Conservation (phyloP, 2,113 vertebrate genomes). For the Eublepharis macularius region DNA sequence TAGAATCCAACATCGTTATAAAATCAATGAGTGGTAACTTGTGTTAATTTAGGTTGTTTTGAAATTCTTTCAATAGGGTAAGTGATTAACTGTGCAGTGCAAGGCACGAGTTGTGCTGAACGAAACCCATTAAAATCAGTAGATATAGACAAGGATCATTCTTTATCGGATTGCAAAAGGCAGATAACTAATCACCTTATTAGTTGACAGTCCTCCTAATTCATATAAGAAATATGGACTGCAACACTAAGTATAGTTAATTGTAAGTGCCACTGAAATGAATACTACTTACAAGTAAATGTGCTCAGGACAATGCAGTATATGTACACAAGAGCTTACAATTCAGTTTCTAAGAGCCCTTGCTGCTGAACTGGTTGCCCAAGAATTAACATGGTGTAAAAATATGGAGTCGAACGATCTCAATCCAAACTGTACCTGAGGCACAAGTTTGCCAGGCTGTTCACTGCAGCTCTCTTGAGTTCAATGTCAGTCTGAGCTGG, state of each 20-base stretch:
- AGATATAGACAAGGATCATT: too few relatives aligned
- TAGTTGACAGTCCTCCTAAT: background rate
- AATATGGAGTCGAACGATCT: background rate
- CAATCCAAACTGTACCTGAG: slow-evolving; percentile 77
- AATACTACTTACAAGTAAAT: background rate
- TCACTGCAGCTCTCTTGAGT: slow-evolving; percentile 83
- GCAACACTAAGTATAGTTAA: background rate
- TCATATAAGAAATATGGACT: background rate
- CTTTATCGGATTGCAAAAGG: background rate
- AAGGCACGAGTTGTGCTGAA: too few relatives aligned
- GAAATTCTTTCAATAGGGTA: too few relatives aligned
- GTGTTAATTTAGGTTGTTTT: too few relatives aligned
- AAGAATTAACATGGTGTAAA: background rate
- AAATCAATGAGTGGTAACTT: too few relatives aligned
- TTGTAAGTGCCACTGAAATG: background rate
- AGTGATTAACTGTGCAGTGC: too few relatives aligned
- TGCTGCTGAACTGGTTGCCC: background rate
- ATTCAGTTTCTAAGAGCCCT: background rate
- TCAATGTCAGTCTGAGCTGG: slow-evolving; percentile 81
- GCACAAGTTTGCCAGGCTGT: slow-evolving; percentile 91
- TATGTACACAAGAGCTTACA: background rate
- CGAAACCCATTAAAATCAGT: too few relatives aligned
- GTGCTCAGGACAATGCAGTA: background rate
- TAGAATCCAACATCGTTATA: too few relatives aligned
- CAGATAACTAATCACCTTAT: background rate